A percentile compares a stretch with the other conserved stretches of the same genome.
Conservation (phyloP, 2,888 invertebrate species). For the Hesperia comma region DNA sequence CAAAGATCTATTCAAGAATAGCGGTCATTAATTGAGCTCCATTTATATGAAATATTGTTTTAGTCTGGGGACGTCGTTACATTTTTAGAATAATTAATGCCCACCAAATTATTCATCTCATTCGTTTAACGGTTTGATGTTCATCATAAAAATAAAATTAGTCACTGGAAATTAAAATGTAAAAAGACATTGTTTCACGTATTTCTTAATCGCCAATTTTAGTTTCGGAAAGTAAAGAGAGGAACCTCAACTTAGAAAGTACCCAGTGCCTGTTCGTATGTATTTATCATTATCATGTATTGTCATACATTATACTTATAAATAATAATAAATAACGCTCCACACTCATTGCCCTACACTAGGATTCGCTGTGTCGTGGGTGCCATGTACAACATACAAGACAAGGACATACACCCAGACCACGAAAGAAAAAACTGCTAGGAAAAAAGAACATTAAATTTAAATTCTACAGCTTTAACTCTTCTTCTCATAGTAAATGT, state of each 20-base stretch:
- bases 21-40: slow-evolving; percentile 66
- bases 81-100: slow-evolving; percentile 36
- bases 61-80: slow-evolving; percentile 40
- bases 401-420: too few relatives aligned
- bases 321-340: too few relatives aligned
- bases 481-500: neutral
- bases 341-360: too few relatives aligned
- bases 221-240: neutral
- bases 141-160: slow-evolving; percentile 15
- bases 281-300: too few relatives aligned
- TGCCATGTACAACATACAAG: too few relatives aligned
- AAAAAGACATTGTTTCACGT: too few relatives aligned
- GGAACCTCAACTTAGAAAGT: too few relatives aligned
- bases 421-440: too few relatives aligned
- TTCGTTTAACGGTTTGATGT: slow-evolving; percentile 17
- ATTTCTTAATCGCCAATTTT: neutral
- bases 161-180: neutral
- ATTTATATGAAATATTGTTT: slow-evolving; percentile 70
- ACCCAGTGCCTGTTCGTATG: too few relatives aligned
- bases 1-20: slow-evolving; percentile 60
- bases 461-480: neutral
- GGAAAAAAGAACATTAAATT: neutral
- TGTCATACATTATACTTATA: too few relatives aligned
- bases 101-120: slow-evolving; percentile 28
- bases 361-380: too few relatives aligned